Conservation (phyloP, 2,113 vertebrate genomes). For the Lipophrys pholis region DNA sequence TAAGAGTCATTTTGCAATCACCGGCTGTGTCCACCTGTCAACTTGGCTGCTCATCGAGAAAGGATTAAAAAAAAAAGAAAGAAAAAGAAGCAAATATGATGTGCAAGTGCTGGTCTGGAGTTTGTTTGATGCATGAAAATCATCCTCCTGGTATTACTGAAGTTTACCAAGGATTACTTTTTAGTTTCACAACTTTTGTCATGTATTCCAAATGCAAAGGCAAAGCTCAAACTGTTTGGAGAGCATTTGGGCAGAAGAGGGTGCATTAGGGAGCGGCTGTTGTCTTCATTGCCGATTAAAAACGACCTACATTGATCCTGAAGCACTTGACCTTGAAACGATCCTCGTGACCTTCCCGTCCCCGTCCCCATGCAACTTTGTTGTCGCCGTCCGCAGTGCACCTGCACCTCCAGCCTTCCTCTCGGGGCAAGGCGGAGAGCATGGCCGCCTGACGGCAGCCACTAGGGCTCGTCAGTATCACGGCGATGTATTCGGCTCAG, state of each 20-base stretch:
- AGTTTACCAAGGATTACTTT: not conserved
- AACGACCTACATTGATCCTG: constrained; percentile 10
- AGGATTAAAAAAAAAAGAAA: too few species aligned
- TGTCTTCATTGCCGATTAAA: constrained; percentile 7
- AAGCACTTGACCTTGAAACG: constrained; percentile 30
- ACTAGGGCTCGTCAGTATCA: constrained; percentile 50
- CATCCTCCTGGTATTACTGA: not conserved
- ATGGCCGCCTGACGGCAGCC: constrained; percentile 51
- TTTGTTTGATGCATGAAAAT: not conserved
- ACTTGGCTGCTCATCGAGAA: too few species aligned
- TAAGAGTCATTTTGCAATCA: too few species aligned
- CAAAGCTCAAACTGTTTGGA: constrained; percentile 5
- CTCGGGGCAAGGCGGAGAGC: constrained; percentile 35
- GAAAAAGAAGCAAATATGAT: not conserved
- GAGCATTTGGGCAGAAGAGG: constrained; percentile 10
- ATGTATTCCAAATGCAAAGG: constrained; percentile 17
- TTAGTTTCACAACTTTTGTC: not conserved
- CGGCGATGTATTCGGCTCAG: constrained; percentile 59
- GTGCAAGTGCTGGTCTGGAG: not conserved
- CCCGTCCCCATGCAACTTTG: not conserved
- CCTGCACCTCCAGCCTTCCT: constrained; percentile 17
- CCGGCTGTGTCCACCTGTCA: too few species aligned
- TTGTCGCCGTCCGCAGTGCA: not conserved
- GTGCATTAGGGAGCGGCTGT: not conserved
- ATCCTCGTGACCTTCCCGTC: not conserved